Conservation (phyloP, 2,797 vertebrate species). For the Aphelocoma californica region DNA sequence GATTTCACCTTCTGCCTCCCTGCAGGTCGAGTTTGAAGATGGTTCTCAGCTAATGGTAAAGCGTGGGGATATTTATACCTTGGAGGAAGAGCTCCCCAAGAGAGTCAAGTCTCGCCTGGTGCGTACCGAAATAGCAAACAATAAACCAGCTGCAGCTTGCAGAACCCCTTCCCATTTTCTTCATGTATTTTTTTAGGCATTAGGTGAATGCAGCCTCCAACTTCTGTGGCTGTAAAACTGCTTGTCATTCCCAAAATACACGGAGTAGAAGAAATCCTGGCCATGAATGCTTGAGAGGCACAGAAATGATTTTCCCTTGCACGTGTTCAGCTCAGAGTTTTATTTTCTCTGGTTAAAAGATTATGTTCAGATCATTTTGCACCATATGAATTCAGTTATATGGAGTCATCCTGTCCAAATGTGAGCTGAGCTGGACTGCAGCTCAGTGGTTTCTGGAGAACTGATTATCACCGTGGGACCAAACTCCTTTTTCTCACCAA, state of each 20-base stretch:
- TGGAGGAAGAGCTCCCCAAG: conserved; percentile 93
- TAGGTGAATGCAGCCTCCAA: not conserved
- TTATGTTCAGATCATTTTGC: not conserved
- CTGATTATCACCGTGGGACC: not conserved
- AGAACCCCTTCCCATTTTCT: not conserved
- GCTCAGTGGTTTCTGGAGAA: not conserved
- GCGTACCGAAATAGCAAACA: conserved; percentile 39
- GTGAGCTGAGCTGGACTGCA: not conserved
- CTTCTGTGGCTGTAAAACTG: not conserved
- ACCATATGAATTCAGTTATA: not conserved
- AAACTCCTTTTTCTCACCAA: not conserved
- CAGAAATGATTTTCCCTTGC: not conserved
- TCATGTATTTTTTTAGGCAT: not conserved
- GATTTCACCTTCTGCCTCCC: not conserved
- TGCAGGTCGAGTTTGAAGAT: conserved; percentile 95
- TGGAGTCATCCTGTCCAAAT: not conserved
- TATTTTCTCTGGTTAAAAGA: not conserved
- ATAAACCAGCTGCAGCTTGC: not conserved
- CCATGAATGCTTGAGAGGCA: not conserved
- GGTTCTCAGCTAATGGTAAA: conserved; percentile 90
- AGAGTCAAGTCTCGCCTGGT: conserved; percentile 92
- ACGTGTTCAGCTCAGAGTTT: not conserved
- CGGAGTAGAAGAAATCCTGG: not conserved
- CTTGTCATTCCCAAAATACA: not conserved
- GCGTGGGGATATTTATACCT: conserved; percentile 87